Conservation (phyloP, 2,113 vertebrate genomes). For the Phycodurus eques region DNA sequence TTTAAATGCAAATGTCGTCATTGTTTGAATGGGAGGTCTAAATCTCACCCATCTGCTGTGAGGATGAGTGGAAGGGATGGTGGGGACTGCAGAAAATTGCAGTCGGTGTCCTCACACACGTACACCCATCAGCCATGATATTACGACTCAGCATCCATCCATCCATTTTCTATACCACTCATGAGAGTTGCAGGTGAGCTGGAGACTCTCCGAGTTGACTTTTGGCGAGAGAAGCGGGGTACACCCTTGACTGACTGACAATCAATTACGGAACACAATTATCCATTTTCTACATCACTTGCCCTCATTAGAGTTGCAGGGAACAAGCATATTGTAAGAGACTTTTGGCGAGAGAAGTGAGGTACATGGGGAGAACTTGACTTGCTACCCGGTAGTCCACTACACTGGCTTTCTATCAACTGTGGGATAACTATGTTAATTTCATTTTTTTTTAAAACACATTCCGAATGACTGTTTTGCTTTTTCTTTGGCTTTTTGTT, state of each 20-base stretch:
- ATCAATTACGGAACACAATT: neutral
- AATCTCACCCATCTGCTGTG: slow-evolving; percentile 38
- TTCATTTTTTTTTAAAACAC: too few species aligned
- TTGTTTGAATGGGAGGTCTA: slow-evolving; percentile 18
- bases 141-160: neutral
- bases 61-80: slow-evolving; percentile 38
- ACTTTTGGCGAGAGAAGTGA: neutral
- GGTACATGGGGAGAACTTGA: neutral
- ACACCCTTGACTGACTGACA: neutral
- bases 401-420: too few species aligned
- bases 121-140: neutral
- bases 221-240: neutral
- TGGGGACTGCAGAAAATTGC: slow-evolving; percentile 42
- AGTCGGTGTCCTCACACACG: neutral
- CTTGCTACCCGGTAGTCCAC: too few species aligned
- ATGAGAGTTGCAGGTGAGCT: neutral
- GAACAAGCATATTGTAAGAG: too few species aligned
- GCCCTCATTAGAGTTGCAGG: neutral
- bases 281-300: neutral
- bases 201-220: neutral
- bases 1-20: slow-evolving; percentile 43
- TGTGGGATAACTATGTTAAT: too few species aligned
- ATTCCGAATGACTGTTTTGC: too few species aligned
- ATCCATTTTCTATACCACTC: neutral
- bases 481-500: too few species aligned